These are phyloP conservation scores for Neria commutata DNA, from an alignment of 2,888 invertebrate genomes.

Conservation along the genomic window DNA sequence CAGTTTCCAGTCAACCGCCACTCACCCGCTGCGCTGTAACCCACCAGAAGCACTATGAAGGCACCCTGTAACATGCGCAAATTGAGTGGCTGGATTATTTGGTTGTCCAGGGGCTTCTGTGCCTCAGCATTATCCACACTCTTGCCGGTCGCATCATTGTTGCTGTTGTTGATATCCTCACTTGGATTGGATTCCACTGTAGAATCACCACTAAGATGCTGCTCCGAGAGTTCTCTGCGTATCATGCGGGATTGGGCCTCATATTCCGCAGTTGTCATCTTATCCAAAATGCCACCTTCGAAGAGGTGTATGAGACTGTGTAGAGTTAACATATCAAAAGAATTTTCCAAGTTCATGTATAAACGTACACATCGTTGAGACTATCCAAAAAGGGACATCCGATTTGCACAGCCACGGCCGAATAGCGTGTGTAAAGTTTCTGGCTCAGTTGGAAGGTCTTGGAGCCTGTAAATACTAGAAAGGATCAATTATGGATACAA, in stretches of 20 bases:
- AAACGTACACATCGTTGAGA: conserved; percentile 71
- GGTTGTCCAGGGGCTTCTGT: conserved; percentile 32
- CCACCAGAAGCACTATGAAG: conserved; percentile 73
- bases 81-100: conserved; percentile 68
- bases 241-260: conserved; percentile 70
- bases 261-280: conserved; percentile 79
- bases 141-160: conserved; percentile 32
- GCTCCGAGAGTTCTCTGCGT: conserved; percentile 44
- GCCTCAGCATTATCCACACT: conserved; percentile 28
- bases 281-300: conserved; percentile 76
- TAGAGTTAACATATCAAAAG: not conserved
- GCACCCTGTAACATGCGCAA: conserved; percentile 76
- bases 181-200: conserved; percentile 14
- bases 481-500: too few species aligned
- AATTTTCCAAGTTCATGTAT: not conserved
- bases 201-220: conserved; percentile 33
- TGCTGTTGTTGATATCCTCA: conserved; percentile 46
- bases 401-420: conserved; percentile 77
- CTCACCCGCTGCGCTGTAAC: conserved; percentile 66
- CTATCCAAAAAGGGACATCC: conserved; percentile 78
- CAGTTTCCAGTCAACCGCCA: conserved; percentile 3
- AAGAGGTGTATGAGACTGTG: conserved; percentile 73
- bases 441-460: conserved; percentile 72
- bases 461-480: conserved; percentile 36
- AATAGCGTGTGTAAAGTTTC: conserved; percentile 77